Evolutionary conservation across 2,888 invertebrate genomes (phyloP), one percentile per base, ranked within the genome.

Genomic region (Heteromyza rotundicornis): DNA sequence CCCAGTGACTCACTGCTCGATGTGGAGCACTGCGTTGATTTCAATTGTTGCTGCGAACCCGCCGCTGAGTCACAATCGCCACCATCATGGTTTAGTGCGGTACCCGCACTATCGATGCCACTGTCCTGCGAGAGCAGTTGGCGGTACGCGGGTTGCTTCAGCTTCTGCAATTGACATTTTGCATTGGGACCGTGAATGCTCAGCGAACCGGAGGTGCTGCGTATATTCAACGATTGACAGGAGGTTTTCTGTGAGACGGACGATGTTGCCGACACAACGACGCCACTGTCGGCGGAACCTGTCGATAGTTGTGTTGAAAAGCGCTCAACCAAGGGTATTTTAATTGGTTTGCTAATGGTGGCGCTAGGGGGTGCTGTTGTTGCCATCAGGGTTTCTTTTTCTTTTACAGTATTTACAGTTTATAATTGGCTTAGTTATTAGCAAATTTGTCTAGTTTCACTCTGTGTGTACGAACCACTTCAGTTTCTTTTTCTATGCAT

Each of bases 41-140:
- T 68, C 3, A 69, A 59, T 1, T 69, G 69, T 23, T 68, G 67
- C 57, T 68, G 70, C 7, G 70, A 70, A 2, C 70, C 68, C 20
- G 54, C 54, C 7, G 60, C 60, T 27, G 70, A 70, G 17, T 68
- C 67, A 22, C 27, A 1, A 22, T 23, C 51, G 20, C 50, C 60
- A 20, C 40, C 50, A 59, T 65, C 7, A 40, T 49, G 57, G 51
- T 50, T 54, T 16, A 27, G 16, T 32, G 32, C 64, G 19, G 59
- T 64, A 51, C 68, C 67, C 59, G 76, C 76, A 67, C 75, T 76
- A 67, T 83, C 83, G 40, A 83, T 83, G 66, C 83, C 83, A 58
- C 82, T 82, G 65, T 83, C 83, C 63, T 81, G 81, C 19, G 83
- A 83, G 59, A 83, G 72, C 12, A 81, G 67, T 64, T 79, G 74